These are phyloP conservation scores for Limanda limanda DNA, from an alignment of 2,113 vertebrate species.

Conservation along the genomic window DNA sequence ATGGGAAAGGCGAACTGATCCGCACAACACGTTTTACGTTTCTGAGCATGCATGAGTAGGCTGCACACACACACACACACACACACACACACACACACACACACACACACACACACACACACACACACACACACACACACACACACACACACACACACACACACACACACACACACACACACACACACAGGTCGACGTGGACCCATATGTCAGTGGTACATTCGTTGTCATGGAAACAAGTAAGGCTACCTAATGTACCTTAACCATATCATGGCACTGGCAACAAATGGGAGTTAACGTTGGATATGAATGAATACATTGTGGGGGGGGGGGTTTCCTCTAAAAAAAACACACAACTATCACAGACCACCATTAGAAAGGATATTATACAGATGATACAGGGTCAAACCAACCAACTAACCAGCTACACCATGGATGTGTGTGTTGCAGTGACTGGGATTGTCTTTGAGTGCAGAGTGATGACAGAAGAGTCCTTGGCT, in stretches of 20 bases:
- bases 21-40: conserved; percentile 14
- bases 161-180: conserved; percentile 36
- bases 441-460: not conserved
- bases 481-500: conserved; percentile 23
- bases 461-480: not conserved
- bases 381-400: not conserved
- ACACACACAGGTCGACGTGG: conserved; percentile 56
- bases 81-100: conserved; percentile 38
- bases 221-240: conserved; percentile 82
- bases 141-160: conserved; percentile 38
- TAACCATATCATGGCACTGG: conserved; percentile 41
- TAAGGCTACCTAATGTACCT: conserved; percentile 62
- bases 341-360: not conserved
- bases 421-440: not conserved
- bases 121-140: conserved; percentile 35
- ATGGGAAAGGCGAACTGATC: conserved; percentile 4
- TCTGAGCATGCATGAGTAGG: conserved; percentile 20
- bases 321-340: not conserved
- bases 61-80: conserved; percentile 35
- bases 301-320: not conserved
- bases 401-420: not conserved
- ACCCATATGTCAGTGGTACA: conserved; percentile 61
- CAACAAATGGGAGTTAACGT: conserved; percentile 25
- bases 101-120: conserved; percentile 32
- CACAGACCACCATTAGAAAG: not conserved